These are phyloP conservation scores for Eilema depressum DNA, from an alignment of 2,888 invertebrate genomes.

Conservation along the genomic window DNA sequence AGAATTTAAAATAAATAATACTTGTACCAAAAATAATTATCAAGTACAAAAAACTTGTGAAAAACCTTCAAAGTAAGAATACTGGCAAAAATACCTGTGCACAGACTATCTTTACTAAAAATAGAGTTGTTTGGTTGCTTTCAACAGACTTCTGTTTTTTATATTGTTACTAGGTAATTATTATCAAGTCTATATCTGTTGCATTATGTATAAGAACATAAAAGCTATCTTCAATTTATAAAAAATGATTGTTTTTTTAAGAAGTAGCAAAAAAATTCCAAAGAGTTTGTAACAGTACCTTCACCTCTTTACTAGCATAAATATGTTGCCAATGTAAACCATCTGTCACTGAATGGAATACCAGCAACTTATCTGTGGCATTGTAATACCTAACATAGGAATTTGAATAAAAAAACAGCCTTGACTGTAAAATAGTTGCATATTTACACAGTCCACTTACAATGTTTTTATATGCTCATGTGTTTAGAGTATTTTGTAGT, in stretches of 20 bases:
- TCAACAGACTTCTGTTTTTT: neutral
- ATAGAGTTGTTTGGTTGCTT: neutral
- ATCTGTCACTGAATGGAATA: constrained; percentile 23
- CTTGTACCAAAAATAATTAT: neutral
- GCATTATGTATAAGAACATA: neutral
- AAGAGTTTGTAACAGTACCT: neutral
- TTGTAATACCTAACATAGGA: constrained; percentile 22
- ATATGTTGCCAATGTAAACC: constrained; percentile 9
- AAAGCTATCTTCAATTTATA: too few relatives aligned
- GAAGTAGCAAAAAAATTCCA: neutral
- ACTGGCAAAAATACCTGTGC: neutral
- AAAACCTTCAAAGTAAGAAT: constrained; percentile 8
- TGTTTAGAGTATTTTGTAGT: neutral
- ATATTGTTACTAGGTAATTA: too few relatives aligned
- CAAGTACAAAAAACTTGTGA: constrained; percentile 12
- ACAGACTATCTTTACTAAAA: neutral
- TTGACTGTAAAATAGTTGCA: constrained; percentile 38
- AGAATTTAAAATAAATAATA: neutral
- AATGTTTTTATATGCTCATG: neutral
- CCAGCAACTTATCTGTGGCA: constrained; percentile 28
- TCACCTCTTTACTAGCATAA: constrained; percentile 1
- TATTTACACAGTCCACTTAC: constrained; percentile 17
- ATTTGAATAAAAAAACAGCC: constrained; percentile 30
- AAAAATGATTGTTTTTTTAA: neutral
- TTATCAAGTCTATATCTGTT: too few relatives aligned